These are phyloP conservation scores for Choreutis nemorana DNA, from an alignment of 2,888 invertebrate genomes.

Conservation along the genomic window DNA sequence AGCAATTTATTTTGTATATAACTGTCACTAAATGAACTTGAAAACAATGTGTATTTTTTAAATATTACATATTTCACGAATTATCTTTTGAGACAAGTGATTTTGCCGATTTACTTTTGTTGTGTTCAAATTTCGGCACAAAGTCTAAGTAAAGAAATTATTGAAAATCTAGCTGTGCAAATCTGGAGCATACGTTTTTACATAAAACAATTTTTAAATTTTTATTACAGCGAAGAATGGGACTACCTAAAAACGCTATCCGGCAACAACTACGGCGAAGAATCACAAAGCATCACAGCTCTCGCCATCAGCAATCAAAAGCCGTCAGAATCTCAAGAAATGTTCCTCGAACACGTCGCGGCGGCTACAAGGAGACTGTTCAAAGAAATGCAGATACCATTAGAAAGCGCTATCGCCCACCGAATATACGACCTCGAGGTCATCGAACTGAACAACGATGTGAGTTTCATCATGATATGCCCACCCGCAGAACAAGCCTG, in stretches of 20 bases:
- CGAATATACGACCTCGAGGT: conserved; percentile 94
- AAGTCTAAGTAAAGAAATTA: too few relatives aligned
- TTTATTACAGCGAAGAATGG: conserved; percentile 89
- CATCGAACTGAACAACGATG: conserved; percentile 88
- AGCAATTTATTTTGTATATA: not conserved
- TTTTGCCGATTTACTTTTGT: too few relatives aligned
- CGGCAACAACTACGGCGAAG: conserved; percentile 30
- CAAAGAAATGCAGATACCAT: conserved; percentile 79
- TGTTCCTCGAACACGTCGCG: conserved; percentile 81
- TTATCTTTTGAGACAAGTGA: too few relatives aligned
- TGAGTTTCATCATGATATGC: conserved; percentile 91
- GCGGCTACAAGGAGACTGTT: conserved; percentile 78
- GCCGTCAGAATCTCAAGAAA: conserved; percentile 79
- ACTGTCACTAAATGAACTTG: not conserved
- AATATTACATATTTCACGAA: too few relatives aligned
- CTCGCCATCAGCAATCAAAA: conserved; percentile 35
- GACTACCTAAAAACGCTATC: conserved; percentile 78
- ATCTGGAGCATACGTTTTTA: too few relatives aligned
- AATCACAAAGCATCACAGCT: conserved; percentile 35
- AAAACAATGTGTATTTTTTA: too few relatives aligned
- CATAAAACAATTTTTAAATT: conserved; percentile 6
- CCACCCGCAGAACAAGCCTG: conserved; percentile 94
- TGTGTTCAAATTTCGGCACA: too few relatives aligned
- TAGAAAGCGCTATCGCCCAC: conserved; percentile 75
- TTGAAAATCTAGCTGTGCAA: too few relatives aligned